phyloP scores from a whole-genome alignment of 2,113 vertebrate species.

The Crypturellus undulatus region DNA sequence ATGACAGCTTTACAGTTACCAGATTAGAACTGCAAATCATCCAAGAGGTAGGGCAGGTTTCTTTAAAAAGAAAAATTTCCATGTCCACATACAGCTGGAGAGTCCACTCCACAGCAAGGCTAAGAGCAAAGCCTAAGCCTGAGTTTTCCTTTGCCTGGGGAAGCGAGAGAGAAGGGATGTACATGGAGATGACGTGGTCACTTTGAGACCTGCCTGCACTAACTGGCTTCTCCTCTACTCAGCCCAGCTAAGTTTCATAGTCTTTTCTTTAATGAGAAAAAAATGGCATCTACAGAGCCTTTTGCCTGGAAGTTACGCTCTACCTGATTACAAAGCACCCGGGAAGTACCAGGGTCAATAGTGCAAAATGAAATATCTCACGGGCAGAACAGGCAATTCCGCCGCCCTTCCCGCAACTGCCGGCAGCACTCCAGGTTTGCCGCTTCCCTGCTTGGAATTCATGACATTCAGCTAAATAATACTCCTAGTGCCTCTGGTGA shows the following conservation, averaged over 20 bases:
- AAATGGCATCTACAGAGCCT: neutral
- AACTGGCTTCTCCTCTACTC: neutral
- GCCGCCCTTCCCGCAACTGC: slow-evolving; percentile 22
- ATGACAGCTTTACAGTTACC: slow-evolving; percentile 9
- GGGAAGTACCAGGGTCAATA: neutral
- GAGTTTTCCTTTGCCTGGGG: neutral
- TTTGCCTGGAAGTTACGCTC: slow-evolving; percentile 1
- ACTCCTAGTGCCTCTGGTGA: slow-evolving; percentile 25
- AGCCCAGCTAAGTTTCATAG: neutral
- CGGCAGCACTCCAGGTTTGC: slow-evolving; percentile 40
- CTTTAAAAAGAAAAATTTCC: slow-evolving; percentile 16
- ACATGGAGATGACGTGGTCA: neutral
- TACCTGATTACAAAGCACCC: slow-evolving; percentile 29
- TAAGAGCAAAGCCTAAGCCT: neutral
- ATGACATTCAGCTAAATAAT: slow-evolving; percentile 51
- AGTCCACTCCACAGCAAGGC: neutral
- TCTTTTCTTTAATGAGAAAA: neutral
- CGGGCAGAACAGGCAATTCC: slow-evolving; percentile 41
- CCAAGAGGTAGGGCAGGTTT: neutral
- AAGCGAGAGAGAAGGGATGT: neutral
- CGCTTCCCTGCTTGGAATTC: slow-evolving; percentile 48
- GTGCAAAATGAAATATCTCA: slow-evolving; percentile 61
- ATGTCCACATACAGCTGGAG: neutral
- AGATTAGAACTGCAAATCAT: slow-evolving; percentile 41
- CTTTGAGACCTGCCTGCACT: neutral